Evolutionary conservation across 1,140 invertebrate genomes (phyloP).

Genomic region (Anthonomus grandis): DNA sequence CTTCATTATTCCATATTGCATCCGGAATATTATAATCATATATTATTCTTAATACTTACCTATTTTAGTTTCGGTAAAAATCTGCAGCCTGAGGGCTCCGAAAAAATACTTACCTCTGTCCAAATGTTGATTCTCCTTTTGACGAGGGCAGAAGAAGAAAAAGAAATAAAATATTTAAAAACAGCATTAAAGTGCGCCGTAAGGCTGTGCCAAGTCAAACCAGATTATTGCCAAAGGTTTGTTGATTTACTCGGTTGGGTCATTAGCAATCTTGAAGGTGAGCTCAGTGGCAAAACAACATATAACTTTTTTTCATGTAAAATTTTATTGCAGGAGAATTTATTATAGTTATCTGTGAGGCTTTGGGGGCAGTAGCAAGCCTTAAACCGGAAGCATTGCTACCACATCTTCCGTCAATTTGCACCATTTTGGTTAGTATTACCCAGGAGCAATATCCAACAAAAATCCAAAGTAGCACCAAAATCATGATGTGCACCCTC

Average conservation of each 20-base stretch:
- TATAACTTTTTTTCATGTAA: constrained; percentile 9
- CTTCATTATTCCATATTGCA: too few species aligned
- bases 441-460: constrained; percentile 31
- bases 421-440: constrained; percentile 51
- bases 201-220: constrained; percentile 59
- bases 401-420: constrained; percentile 56
- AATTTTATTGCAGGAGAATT: constrained; percentile 36
- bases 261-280: constrained; percentile 49
- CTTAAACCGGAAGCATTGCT: constrained; percentile 58
- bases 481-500: constrained; percentile 72
- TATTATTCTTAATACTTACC: neutral
- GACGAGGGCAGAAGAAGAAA: constrained; percentile 48
- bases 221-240: constrained; percentile 60
- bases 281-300: constrained; percentile 9
- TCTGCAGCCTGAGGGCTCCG: constrained; percentile 58
- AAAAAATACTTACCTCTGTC: constrained; percentile 61
- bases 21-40: neutral
- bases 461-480: constrained; percentile 40
- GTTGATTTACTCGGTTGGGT: constrained; percentile 61
- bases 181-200: constrained; percentile 68
- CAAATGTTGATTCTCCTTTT: constrained; percentile 71
- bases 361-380: constrained; percentile 71
- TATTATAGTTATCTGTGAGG: constrained; percentile 53
- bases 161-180: constrained; percentile 58
- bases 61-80: constrained; percentile 61